These are phyloP conservation scores for Hypothenemus hampei DNA, from an alignment of 1,140 invertebrate species.

Conservation along the genomic window DNA sequence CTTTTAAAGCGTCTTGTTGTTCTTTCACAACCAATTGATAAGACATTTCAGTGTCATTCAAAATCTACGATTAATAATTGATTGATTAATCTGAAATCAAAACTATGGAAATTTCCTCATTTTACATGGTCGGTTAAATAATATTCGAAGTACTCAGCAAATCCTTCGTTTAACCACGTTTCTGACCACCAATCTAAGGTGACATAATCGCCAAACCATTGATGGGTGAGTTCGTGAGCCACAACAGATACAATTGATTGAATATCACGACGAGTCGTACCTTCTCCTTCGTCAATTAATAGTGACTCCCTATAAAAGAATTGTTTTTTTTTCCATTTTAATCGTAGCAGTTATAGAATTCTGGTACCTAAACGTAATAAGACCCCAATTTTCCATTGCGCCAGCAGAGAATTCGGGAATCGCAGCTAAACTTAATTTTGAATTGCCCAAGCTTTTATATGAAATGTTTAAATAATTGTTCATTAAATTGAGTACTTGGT, in stretches of 20 bases:
- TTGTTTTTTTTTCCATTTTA: not conserved
- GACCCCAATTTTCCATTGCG: slow-evolving; percentile 87
- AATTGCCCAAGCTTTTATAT: slow-evolving; percentile 38
- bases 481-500: slow-evolving; percentile 46
- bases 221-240: slow-evolving; percentile 59
- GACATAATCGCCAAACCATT: slow-evolving; percentile 69
- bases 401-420: slow-evolving; percentile 78
- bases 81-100: no score
- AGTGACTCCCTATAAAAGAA: slow-evolving; percentile 51
- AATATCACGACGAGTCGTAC: slow-evolving; percentile 44
- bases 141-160: slow-evolving; percentile 47
- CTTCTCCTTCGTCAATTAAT: slow-evolving; percentile 51
- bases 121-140: slow-evolving; percentile 15
- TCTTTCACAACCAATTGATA: slow-evolving; percentile 48
- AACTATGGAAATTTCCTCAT: no score
- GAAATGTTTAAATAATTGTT: slow-evolving; percentile 46
- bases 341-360: not conserved
- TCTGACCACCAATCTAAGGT: slow-evolving; percentile 51
- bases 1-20: slow-evolving; percentile 40
- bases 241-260: slow-evolving; percentile 51
- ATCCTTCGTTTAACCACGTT: slow-evolving; percentile 51
- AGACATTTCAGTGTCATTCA: slow-evolving; percentile 23
- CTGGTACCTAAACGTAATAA: slow-evolving; percentile 81
- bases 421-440: slow-evolving; percentile 57
- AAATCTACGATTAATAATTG: slow-evolving; percentile 3